phyloP scores from a whole-genome alignment of 2,888 invertebrate genomes.

The Venustoraphidia nigricollis region DNA sequence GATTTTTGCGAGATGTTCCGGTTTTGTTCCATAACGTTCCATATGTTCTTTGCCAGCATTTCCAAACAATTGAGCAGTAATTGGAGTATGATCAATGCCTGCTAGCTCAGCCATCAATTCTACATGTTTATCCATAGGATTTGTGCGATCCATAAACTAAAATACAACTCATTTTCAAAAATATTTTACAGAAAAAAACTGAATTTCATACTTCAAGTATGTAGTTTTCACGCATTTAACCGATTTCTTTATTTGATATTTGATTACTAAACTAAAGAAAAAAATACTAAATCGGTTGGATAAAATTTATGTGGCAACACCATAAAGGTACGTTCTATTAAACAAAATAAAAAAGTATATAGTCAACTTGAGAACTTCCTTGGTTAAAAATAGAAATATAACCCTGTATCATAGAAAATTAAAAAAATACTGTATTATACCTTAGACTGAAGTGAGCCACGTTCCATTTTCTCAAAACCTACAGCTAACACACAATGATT shows the following conservation, averaged over 20 bases:
- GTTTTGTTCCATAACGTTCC: constrained; percentile 86
- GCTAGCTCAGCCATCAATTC: constrained; percentile 68
- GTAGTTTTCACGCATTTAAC: background rate
- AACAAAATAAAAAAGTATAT: no score
- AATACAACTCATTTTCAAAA: constrained; percentile 8
- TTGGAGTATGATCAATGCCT: constrained; percentile 69
- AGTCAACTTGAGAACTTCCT: no score
- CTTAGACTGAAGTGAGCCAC: constrained; percentile 67
- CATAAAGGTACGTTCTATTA: no score
- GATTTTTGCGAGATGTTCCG: constrained; percentile 91
- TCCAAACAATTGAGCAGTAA: constrained; percentile 91
- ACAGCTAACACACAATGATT: constrained; percentile 81
- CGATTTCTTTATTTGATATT: background rate
- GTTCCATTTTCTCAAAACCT: constrained; percentile 98
- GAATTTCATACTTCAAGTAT: background rate
- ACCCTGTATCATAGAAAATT: no score
- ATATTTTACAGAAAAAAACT: background rate
- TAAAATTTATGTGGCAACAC: no score
- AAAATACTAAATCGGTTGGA: no score
- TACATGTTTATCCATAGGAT: constrained; percentile 81
- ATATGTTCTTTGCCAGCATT: constrained; percentile 94
- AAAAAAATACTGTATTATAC: constrained; percentile 17
- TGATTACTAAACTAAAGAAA: background rate
- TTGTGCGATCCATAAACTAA: constrained; percentile 64
- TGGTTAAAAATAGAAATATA: no score